Percentiles rank a stretch among this genome's conserved stretches.
These are phyloP conservation scores for Chionomys nivalis DNA, from an alignment of 2,113 vertebrate species.

Conservation along the genomic window DNA sequence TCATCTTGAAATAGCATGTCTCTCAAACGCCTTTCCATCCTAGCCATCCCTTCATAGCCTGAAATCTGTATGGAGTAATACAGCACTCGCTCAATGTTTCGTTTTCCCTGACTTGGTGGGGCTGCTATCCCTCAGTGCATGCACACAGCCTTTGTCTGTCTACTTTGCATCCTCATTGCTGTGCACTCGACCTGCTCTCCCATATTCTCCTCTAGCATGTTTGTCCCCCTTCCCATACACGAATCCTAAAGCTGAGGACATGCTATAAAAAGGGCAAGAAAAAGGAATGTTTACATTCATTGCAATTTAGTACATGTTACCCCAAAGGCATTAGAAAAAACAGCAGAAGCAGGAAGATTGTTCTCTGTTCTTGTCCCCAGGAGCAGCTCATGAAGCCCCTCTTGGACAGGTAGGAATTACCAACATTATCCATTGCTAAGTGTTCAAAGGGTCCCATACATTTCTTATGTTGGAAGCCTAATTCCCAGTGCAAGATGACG, in stretches of 20 bases:
- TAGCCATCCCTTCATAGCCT: not conserved
- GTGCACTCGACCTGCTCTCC: not conserved
- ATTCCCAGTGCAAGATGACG: not conserved
- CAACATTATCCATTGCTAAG: not conserved
- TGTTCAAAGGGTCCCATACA: not conserved
- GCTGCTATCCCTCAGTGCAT: not conserved
- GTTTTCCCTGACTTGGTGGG: fast-evolving
- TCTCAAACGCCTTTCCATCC: not conserved
- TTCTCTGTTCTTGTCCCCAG: not conserved
- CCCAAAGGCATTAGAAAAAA: not conserved
- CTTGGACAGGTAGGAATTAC: not conserved
- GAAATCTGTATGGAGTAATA: not conserved
- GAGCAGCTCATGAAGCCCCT: not conserved
- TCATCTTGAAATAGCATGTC: not conserved
- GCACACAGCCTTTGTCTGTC: not conserved
- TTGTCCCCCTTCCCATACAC: not conserved
- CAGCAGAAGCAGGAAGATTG: not conserved
- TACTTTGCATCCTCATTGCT: not conserved
- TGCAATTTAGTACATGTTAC: not conserved
- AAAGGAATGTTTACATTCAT: not conserved
- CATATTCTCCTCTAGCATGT: not conserved
- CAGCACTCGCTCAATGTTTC: not conserved
- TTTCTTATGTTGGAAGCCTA: not conserved
- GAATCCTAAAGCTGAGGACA: not conserved
- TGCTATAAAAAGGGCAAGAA: not conserved